These are phyloP conservation scores for Brachyalestes nurse DNA, from an alignment of 2,797 vertebrate genomes.

Conservation along the genomic window DNA sequence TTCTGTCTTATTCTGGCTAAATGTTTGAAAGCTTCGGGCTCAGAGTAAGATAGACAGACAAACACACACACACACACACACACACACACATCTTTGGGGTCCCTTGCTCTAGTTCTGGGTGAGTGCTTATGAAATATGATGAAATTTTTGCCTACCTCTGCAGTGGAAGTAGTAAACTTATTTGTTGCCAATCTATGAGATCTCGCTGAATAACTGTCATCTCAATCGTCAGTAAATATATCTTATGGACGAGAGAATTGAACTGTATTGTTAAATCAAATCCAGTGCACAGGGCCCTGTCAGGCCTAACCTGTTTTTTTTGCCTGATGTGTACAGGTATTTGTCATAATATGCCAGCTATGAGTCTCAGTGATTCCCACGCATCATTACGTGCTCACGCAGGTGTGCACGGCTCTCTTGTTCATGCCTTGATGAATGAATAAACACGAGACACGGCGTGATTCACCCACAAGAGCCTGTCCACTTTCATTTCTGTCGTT, in stretches of 20 bases:
- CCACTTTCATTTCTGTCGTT: conserved; percentile 48
- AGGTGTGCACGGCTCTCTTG: conserved; percentile 30
- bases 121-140: conserved; percentile 70
- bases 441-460: conserved; percentile 36
- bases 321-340: conserved; percentile 9
- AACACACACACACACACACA: conserved; percentile 17
- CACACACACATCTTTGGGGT: conserved; percentile 56
- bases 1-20: conserved; percentile 53
- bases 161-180: not conserved
- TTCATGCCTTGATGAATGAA: conserved; percentile 45
- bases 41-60: conserved; percentile 38
- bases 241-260: not conserved
- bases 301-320: not conserved
- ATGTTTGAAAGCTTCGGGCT: conserved; percentile 60
- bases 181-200: not conserved
- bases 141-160: conserved; percentile 22
- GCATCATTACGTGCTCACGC: conserved; percentile 39
- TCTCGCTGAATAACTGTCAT: conserved; percentile 2
- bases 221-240: not conserved
- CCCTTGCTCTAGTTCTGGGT: conserved; percentile 65
- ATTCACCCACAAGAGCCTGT: conserved; percentile 45
- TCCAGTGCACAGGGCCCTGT: not conserved
- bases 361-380: conserved; percentile 10
- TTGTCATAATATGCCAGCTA: conserved; percentile 7
- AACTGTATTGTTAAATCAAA: not conserved